Conservation (phyloP, 2,888 invertebrate species). For the Xylota sylvarum region DNA sequence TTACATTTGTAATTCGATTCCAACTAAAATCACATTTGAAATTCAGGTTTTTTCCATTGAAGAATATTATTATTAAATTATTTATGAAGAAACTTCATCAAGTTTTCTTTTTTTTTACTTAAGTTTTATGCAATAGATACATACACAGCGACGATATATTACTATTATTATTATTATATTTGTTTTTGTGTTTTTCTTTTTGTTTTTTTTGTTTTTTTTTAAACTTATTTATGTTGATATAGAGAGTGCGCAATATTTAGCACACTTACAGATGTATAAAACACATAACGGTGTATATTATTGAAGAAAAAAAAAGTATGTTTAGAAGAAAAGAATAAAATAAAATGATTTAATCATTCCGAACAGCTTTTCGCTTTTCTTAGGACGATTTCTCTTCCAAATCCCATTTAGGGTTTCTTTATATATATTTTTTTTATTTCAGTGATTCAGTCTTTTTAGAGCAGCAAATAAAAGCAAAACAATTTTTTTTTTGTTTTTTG, state of each 20-base stretch:
- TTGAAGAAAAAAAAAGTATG: background rate
- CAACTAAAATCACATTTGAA: conserved; percentile 77
- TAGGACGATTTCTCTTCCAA: conserved; percentile 1
- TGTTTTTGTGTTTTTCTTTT: too few relatives aligned
- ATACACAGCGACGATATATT: conserved; percentile 60
- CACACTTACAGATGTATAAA: conserved; percentile 30
- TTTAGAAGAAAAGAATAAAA: conserved; percentile 11
- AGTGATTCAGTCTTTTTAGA: conserved; percentile 70
- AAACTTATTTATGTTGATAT: conserved; percentile 10
- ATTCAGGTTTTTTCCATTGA: conserved; percentile 71
- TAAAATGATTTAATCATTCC: conserved; percentile 36
- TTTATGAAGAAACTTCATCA: conserved; percentile 31
- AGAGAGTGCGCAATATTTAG: conserved; percentile 32
- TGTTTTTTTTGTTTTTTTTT: too few relatives aligned
- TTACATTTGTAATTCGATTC: conserved; percentile 77
- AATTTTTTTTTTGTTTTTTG: conserved; percentile 16
- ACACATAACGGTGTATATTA: conserved; percentile 21
- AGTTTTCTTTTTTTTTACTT: conserved; percentile 23
- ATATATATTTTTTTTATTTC: conserved; percentile 19
- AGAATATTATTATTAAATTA: conserved; percentile 46
- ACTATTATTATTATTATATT: conserved; percentile 24
- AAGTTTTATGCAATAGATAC: conserved; percentile 63
- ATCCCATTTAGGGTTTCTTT: conserved; percentile 6
- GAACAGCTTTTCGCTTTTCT: conserved; percentile 1
- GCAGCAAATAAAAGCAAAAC: conserved; percentile 63